phyloP scores from a whole-genome alignment of 2,797 vertebrate genomes.

The Erpetoichthys calabaricus region DNA sequence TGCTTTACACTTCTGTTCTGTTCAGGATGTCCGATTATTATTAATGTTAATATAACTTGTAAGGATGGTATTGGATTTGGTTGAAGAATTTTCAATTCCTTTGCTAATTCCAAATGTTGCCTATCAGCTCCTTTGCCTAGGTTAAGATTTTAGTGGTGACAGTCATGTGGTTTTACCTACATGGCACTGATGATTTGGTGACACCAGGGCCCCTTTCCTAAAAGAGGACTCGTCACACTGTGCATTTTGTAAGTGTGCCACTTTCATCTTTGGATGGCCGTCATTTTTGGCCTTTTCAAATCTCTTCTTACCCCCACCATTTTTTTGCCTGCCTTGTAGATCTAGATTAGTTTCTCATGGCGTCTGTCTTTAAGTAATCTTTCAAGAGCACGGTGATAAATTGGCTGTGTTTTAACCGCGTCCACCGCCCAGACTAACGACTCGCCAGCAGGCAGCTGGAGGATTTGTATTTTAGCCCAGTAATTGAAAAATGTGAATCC shows the following conservation, averaged over 20 bases:
- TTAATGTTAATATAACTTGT: no score
- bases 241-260: not conserved
- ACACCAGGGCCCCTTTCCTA: no score
- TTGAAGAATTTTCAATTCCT: no score
- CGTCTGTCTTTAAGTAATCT: constrained; percentile 20
- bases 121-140: no score
- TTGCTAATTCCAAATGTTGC: no score
- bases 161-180: no score
- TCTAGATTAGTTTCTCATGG: constrained; percentile 19
- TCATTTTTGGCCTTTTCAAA: constrained; percentile 6
- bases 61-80: no score
- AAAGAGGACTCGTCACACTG: not conserved
- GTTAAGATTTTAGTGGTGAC: no score
- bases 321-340: constrained; percentile 23
- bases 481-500: constrained; percentile 39
- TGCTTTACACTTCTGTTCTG: no score
- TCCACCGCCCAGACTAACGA: constrained; percentile 20
- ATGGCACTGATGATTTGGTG: no score
- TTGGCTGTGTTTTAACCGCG: constrained; percentile 19
- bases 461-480: constrained; percentile 23
- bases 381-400: constrained; percentile 18
- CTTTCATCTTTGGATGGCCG: not conserved
- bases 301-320: constrained; percentile 10
- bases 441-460: constrained; percentile 12
- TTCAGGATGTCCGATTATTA: no score